Base-by-base conservation (phyloP, 2,113 vertebrate genomes). In the Hippopotamus amphibius region DNA sequence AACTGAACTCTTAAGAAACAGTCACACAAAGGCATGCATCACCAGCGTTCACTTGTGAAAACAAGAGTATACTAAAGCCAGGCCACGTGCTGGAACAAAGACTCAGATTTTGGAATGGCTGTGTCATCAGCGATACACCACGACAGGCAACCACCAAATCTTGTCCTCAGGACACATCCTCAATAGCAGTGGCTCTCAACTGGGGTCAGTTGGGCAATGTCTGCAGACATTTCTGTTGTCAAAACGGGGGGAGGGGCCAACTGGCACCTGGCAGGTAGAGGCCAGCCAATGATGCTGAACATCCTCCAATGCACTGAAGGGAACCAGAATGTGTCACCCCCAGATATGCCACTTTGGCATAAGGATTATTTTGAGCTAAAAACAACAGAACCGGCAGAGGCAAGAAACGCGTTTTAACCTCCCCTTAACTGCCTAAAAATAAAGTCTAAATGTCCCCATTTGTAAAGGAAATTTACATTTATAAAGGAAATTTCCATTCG, bases 1-100 rank as follows among this genome's bases (percentile, higher is more conserved):
- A 88, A 79, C n/a, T 66, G 46, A 95, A 80, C 55, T 57, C 74
- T 55, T 48, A 68, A 90, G 79, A 90, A 93, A 82, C 9, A 92
- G 26, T 82, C 82, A 72, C 43, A 69, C 37, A 48, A 37, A 88
- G 80, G 19, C 46, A n/a, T 71, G 85, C 24, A 88, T 43, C 26
- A 66, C 9, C 22, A 74, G 41, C 2, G 63, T 68, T 93, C 69
- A 68, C 84, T 72, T 90, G 68, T 79, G 48, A 72, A 74, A 93
- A 90, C n/a, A 84, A 59, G 3, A 33, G 41, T 33, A 59, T 15
- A 72, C 17, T 65, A 84, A 92, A 26, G 30, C 48, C 19, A 88
- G 66, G 59, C 24, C 15, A 8, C 1, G 24, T 59, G 22, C 37
- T 28, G 68, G 28, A 89, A 90, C 37, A 89, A 69, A 55, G 22